These are phyloP conservation scores for Hemithea aestivaria DNA, from an alignment of 2,888 invertebrate genomes.

Conservation along the genomic window DNA sequence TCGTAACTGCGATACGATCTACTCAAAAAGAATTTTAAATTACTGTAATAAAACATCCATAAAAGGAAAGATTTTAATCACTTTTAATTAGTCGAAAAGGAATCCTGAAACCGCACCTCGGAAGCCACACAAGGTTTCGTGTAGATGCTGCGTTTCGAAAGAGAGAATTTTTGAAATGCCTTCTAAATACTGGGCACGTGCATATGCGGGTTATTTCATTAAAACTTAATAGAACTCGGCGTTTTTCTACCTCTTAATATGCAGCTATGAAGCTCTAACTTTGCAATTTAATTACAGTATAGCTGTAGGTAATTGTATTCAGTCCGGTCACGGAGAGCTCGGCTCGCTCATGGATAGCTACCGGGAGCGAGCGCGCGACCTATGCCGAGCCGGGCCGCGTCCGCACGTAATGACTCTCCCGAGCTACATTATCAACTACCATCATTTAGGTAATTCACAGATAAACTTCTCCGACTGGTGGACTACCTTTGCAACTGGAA, in stretches of 20 bases:
- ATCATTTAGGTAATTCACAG: constrained; percentile 28
- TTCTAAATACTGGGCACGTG: constrained; percentile 20
- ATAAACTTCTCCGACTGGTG: constrained; percentile 8
- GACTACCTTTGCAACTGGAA: background rate
- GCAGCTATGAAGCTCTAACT: constrained; percentile 51
- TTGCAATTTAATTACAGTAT: constrained; percentile 57
- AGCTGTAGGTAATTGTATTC: constrained; percentile 46
- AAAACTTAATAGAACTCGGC: constrained; percentile 43
- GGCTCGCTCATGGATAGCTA: constrained; percentile 40
- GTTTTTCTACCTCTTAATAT: constrained; percentile 50
- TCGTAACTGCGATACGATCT: background rate
- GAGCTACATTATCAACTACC: constrained; percentile 39
- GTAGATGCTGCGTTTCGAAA: constrained; percentile 8
- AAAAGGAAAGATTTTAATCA: background rate
- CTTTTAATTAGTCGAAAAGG: constrained; percentile 1
- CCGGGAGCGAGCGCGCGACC: constrained; percentile 24
- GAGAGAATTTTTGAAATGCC: constrained; percentile 9
- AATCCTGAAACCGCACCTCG: background rate
- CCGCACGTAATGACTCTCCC: constrained; percentile 37
- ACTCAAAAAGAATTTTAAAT: background rate
- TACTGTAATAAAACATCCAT: constrained; percentile 1
- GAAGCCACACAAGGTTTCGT: background rate
- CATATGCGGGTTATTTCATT: constrained; percentile 39
- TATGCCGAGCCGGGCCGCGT: constrained; percentile 2
- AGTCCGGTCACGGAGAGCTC: constrained; percentile 37